These are phyloP conservation scores for Alouatta palliata DNA, from an alignment of 2,113 vertebrate species.

Conservation along the genomic window DNA sequence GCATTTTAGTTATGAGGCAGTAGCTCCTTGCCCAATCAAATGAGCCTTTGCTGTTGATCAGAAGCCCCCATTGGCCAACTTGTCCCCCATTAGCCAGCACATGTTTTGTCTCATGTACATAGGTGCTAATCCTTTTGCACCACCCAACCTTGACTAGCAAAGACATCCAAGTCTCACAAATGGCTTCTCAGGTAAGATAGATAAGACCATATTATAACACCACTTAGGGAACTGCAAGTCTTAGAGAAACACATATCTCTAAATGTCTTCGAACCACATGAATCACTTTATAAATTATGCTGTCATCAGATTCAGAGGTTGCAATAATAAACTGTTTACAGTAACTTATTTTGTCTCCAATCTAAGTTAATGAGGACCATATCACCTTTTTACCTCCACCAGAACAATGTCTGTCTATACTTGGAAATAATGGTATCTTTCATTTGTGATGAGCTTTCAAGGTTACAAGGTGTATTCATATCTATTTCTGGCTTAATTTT, in stretches of 20 bases:
- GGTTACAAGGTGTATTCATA: background rate
- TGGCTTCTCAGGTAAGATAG: background rate
- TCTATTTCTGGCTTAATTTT: constrained; percentile 40
- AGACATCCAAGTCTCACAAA: background rate
- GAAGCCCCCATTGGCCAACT: background rate
- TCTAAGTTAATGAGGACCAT: background rate
- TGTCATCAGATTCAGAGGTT: background rate
- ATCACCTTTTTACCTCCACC: background rate
- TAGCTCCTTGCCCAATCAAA: background rate
- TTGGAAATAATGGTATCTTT: background rate
- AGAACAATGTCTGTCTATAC: background rate
- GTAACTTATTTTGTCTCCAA: background rate
- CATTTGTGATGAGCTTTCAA: background rate
- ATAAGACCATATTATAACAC: background rate
- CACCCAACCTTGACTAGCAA: background rate
- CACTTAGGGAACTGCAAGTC: background rate
- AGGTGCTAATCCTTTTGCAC: background rate
- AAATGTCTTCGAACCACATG: background rate
- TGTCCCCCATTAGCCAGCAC: background rate
- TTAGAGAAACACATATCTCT: background rate
- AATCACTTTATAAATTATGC: background rate
- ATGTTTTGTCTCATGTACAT: background rate
- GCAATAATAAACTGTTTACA: background rate
- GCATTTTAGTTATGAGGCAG: background rate
- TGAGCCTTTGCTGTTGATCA: background rate